Evolutionary conservation across 2,888 invertebrate species (phyloP), one percentile per base, ranked within the genome.

Genomic region (Urechis unicinctus): DNA sequence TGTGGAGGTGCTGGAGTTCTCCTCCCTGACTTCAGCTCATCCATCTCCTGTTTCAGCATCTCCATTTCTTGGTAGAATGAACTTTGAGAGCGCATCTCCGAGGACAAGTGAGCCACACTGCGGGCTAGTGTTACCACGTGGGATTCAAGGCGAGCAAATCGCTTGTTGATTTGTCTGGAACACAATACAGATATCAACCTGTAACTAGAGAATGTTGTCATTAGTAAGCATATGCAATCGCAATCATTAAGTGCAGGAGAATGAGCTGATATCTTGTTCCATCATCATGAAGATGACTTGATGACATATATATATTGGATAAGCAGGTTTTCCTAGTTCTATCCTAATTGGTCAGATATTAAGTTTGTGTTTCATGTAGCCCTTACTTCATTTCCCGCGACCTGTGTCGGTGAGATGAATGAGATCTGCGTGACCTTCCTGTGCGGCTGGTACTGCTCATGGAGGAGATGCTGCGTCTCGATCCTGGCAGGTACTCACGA

Each of bases 61-160:
- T 92, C 91, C 84, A 93, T 86, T 81, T 92, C 91, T 81, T 89
- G 74, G 77, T 89, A 88, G 81, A 91, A 87, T 57, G 89, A 82
- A 74, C 90, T 91, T 72, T 92, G 91, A 1, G 90, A 89, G 59
- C 91, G 80, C 88, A 92, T 89, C 81, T 93, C 92, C 2, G 89
- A 89, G 41, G 91, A 91, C 43, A 93, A 82, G 77, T 92, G 91
- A 21, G 92, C 91, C 25, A 93, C 91, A 48, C 90, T 91, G 56
- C 91, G 82, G 0, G 92, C 92, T 61, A 92, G 79, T 1, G 92
- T 92, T 53, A 92, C 91, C 49, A 92, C 91, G 78, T 92, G 92
- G 0, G 90, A 89, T 78, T 93, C 93, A 62, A 92, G 80, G 3
- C 91, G 82, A 75, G 91, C 90, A 79, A 92, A 91, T 48, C 91